Conservation (phyloP, 1,140 invertebrate species). For the Whitmania pigra region DNA sequence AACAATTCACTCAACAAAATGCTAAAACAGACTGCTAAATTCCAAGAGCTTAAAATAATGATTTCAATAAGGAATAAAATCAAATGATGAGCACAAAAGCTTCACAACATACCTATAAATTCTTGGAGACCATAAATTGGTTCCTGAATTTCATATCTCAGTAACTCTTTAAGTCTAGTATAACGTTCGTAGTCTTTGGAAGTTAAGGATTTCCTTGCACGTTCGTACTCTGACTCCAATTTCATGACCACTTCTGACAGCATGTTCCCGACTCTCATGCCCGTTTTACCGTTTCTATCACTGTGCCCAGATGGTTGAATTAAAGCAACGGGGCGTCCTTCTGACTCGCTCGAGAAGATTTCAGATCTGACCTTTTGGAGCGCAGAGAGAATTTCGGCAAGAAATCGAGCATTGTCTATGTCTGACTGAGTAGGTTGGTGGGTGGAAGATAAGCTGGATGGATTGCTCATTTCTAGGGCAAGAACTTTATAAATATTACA, state of each 20-base stretch:
- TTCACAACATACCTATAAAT: too few species aligned
- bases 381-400: background rate
- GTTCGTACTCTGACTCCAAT: slow-evolving; percentile 12
- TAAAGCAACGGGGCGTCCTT: background rate
- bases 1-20: too few species aligned
- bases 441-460: background rate
- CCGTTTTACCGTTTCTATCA: background rate
- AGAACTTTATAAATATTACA: background rate
- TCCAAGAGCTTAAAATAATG: too few species aligned
- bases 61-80: too few species aligned
- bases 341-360: background rate
- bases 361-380: slow-evolving; percentile 10
- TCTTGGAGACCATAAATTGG: slow-evolving; percentile 7
- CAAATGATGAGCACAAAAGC: too few species aligned
- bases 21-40: too few species aligned
- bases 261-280: background rate
- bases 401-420: slow-evolving; percentile 12
- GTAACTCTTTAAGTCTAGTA: slow-evolving; percentile 5
- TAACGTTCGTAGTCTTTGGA: slow-evolving; percentile 9
- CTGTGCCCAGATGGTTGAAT: background rate
- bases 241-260: slow-evolving; percentile 5
- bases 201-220: background rate
- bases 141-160: slow-evolving; percentile 7
- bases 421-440: background rate
- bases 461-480: background rate